Evolutionary conservation across 2,797 vertebrate genomes (phyloP).

Genomic region (Siniperca scherzeri): DNA sequence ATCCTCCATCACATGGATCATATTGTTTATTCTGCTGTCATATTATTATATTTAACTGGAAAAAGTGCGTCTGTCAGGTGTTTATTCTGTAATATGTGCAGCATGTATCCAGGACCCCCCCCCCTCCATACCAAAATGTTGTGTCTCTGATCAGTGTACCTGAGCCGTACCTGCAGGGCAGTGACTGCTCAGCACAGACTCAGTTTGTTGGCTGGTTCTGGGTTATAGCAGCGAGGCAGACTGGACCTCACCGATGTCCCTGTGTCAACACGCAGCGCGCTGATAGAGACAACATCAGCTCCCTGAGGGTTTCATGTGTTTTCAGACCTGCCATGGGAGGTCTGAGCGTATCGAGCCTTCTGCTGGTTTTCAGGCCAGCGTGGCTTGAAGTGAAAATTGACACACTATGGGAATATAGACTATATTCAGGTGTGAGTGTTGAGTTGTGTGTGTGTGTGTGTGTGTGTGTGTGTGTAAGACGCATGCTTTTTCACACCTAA

Average conservation of each 20-base stretch:
- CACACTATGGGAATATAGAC: background rate
- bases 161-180: background rate
- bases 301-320: slow-evolving; percentile 39
- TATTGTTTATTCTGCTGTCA: background rate
- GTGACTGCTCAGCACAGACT: too few relatives aligned
- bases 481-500: background rate
- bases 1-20: background rate
- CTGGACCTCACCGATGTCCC: slow-evolving; percentile 1
- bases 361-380: background rate
- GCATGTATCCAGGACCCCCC: background rate
- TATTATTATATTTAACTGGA: too few relatives aligned
- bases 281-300: slow-evolving; percentile 35
- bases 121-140: too few relatives aligned
- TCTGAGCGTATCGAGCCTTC: background rate
- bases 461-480: background rate
- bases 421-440: background rate
- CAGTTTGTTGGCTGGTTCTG: too few relatives aligned
- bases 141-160: background rate
- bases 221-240: background rate
- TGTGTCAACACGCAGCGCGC: slow-evolving; percentile 34
- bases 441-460: background rate
- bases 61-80: too few relatives aligned
- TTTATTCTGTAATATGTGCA: too few relatives aligned
- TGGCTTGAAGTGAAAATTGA: background rate
- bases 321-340: background rate